phyloP scores from a whole-genome alignment of 2,113 vertebrate species.

The Notothenia rossii region DNA sequence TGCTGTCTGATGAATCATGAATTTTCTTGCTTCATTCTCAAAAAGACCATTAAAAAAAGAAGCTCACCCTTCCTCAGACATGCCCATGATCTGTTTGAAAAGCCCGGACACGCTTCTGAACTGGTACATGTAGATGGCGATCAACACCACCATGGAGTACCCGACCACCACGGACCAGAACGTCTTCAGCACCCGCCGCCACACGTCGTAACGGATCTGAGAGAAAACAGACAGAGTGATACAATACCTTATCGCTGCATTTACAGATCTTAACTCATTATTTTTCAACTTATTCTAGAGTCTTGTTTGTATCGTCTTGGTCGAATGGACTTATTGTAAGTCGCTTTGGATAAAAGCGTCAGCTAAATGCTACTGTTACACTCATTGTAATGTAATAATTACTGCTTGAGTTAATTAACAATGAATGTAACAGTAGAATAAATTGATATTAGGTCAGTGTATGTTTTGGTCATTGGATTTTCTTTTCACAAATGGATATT shows the following conservation, averaged over 20 bases:
- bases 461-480: too few relatives aligned
- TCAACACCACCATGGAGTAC: slow-evolving; percentile 85
- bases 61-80: slow-evolving; percentile 85
- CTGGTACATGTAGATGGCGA: slow-evolving; percentile 85
- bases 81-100: slow-evolving; percentile 83
- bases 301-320: too few relatives aligned
- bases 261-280: background rate
- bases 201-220: slow-evolving; percentile 76
- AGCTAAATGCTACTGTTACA: background rate
- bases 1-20: background rate
- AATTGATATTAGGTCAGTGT: too few relatives aligned
- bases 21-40: background rate
- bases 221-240: background rate
- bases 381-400: background rate
- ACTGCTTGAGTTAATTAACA: background rate
- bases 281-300: too few relatives aligned
- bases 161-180: slow-evolving; percentile 85
- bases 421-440: too few relatives aligned
- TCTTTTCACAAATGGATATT: too few relatives aligned
- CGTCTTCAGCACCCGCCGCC: slow-evolving; percentile 81
- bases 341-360: too few relatives aligned
- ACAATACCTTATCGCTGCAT: background rate
- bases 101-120: slow-evolving; percentile 85
- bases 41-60: background rate
- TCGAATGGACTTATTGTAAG: too few relatives aligned